These are phyloP conservation scores for Dryomyza anilis DNA, from an alignment of 2,888 invertebrate genomes.

Conservation along the genomic window DNA sequence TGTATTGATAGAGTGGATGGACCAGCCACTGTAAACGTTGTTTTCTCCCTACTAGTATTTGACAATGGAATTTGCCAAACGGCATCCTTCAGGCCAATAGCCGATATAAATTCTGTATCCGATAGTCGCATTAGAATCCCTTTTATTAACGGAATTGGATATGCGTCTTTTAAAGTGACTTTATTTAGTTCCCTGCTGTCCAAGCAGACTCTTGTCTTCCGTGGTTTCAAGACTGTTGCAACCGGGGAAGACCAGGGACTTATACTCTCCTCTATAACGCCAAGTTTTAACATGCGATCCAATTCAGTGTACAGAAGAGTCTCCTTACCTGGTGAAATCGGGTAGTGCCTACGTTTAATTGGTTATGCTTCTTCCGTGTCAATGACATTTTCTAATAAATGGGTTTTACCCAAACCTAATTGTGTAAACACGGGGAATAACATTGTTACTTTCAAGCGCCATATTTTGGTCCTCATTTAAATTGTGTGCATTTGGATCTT, in stretches of 20 bases:
- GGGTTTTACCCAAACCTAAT: conserved; percentile 9
- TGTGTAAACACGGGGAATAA: conserved; percentile 12
- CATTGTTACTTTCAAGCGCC: too few relatives aligned
- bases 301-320: conserved; percentile 17
- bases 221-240: not conserved
- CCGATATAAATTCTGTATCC: too few relatives aligned
- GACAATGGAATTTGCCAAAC: conserved; percentile 22
- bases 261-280: conserved; percentile 41
- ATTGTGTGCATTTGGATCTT: not conserved
- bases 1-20: conserved; percentile 19
- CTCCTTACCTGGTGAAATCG: conserved; percentile 21
- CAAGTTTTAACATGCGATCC: conserved; percentile 19
- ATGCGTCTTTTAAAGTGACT: conserved; percentile 13
- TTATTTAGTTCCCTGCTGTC: conserved; percentile 12
- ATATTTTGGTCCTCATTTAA: not conserved
- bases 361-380: conserved; percentile 1
- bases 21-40: conserved; percentile 22
- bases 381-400: conserved; percentile 15
- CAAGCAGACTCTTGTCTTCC: conserved; percentile 13
- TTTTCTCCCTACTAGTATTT: conserved; percentile 10
- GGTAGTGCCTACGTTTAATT: conserved; percentile 24
- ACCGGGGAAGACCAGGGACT: conserved; percentile 20
- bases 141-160: conserved; percentile 20
- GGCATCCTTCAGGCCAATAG: too few relatives aligned
- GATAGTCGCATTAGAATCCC: too few relatives aligned